Evolutionary conservation across 2,888 invertebrate species (phyloP).

Genomic region (Heterodera filipjevi): DNA sequence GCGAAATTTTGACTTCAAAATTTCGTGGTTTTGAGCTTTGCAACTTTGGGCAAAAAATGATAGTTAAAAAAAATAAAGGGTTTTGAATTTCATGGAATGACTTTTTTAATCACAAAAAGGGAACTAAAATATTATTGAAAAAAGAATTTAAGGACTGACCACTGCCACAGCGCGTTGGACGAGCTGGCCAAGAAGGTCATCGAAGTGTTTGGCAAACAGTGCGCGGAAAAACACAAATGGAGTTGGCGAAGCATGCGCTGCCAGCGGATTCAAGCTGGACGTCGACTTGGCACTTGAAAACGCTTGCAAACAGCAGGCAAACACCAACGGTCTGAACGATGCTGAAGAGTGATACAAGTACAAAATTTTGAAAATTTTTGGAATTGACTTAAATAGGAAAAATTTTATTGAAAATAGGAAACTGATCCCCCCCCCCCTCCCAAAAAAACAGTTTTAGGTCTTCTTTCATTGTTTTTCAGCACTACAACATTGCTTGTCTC

Average conservation of each 20-base stretch:
- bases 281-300: slow-evolving; percentile 92
- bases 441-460: too few species aligned
- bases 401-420: too few species aligned
- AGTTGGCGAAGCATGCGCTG: slow-evolving; percentile 95
- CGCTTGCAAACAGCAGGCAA: slow-evolving; percentile 79
- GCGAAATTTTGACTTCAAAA: too few species aligned
- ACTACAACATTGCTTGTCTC: slow-evolving; percentile 78
- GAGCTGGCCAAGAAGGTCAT: slow-evolving; percentile 99
- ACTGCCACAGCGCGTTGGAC: slow-evolving; percentile 96
- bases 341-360: slow-evolving; percentile 25
- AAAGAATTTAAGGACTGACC: slow-evolving; percentile 79
- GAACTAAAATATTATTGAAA: too few species aligned
- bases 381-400: too few species aligned
- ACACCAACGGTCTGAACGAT: slow-evolving; percentile 39
- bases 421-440: too few species aligned
- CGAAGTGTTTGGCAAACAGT: slow-evolving; percentile 95
- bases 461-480: slow-evolving; percentile 33
- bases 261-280: slow-evolving; percentile 88
- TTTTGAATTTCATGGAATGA: too few species aligned
- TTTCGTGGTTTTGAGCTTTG: too few species aligned
- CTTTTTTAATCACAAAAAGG: too few species aligned
- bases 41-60: too few species aligned
- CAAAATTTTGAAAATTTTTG: too few species aligned
- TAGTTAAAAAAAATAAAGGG: too few species aligned
- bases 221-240: slow-evolving; percentile 96